Evolutionary conservation across 2,888 invertebrate species (phyloP).

Genomic region (Amphimallon solstitiale): DNA sequence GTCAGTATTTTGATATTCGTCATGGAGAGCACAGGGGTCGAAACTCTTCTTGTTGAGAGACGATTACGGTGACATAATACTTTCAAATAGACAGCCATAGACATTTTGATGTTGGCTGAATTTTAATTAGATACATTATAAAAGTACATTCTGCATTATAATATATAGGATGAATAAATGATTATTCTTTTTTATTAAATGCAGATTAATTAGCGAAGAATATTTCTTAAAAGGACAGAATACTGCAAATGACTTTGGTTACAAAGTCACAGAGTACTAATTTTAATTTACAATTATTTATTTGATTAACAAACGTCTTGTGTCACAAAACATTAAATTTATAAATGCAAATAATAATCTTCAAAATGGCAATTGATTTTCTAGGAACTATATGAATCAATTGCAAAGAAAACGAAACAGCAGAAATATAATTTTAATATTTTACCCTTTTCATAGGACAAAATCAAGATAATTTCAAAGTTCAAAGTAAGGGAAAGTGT

Average conservation of each 20-base stretch:
- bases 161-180: not conserved
- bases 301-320: not conserved
- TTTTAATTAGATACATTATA: not conserved
- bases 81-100: too few species aligned
- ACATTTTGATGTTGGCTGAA: too few species aligned
- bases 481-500: too few species aligned
- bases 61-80: too few species aligned
- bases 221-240: not conserved
- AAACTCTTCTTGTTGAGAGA: too few species aligned
- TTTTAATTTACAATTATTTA: not conserved
- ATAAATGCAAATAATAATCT: not conserved
- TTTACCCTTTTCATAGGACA: too few species aligned
- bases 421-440: too few species aligned
- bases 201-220: not conserved
- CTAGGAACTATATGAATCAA: not conserved
- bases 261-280: conserved; percentile 24
- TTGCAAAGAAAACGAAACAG: not conserved
- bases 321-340: not conserved
- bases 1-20: too few species aligned
- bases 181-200: not conserved
- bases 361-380: not conserved
- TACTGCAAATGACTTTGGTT: conserved; percentile 29
- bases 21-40: too few species aligned
- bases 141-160: not conserved
- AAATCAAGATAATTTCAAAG: too few species aligned